Base-by-base conservation (phyloP, 1,140 invertebrate genomes). In the Dysdera silvatica region DNA sequence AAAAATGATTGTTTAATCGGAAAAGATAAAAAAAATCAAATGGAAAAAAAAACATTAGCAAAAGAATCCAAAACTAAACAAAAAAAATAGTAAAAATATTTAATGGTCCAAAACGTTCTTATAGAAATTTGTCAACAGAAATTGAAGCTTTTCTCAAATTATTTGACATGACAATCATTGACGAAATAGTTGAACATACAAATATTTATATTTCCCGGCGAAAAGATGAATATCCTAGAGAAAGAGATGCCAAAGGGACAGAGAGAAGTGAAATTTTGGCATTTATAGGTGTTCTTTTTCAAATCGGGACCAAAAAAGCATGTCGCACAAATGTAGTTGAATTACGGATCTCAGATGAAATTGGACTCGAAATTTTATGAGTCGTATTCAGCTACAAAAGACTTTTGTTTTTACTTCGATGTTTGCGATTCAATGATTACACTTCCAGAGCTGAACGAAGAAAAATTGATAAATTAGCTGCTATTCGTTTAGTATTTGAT, bases 231-330 rank as follows among this genome's bases (percentile, higher is more conserved):
- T 58, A 47, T 16, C n/a, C 32, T 33, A 1, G 20, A 58, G 43
- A 32, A 20, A 24, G 56, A 24, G 28, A 48, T 45, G 24, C 40
- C 0, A 45, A 26, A 58, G 1, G 20, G 2, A 43, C 14, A 32
- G 8, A 16, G 8, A 0, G 7, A 23, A 14, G n/a, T 20, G 47
- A 60, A 18, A 24, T 57, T 29, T n/a, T 5, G 14, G 29, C 6
- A 6, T 33, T 51, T 12, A 3, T 49, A 28, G 33, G 57, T 20
- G 18, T 60, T 4, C 23, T 51, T 16, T 41, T 40, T 60, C 16
- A n/a, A n/a, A n/a, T n/a, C n/a, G n/a, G n/a, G 18, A 12, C 51
- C 5, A 20, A 51, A 24, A 60, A 60, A 60, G 49, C 57, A 37
- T 60, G 45, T n/a, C 16, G 20, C 6, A n/a, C 41, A 7, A 28